Evolutionary conservation across 2,797 vertebrate genomes (phyloP).

Genomic region (Lithobates sylvaticus): DNA sequence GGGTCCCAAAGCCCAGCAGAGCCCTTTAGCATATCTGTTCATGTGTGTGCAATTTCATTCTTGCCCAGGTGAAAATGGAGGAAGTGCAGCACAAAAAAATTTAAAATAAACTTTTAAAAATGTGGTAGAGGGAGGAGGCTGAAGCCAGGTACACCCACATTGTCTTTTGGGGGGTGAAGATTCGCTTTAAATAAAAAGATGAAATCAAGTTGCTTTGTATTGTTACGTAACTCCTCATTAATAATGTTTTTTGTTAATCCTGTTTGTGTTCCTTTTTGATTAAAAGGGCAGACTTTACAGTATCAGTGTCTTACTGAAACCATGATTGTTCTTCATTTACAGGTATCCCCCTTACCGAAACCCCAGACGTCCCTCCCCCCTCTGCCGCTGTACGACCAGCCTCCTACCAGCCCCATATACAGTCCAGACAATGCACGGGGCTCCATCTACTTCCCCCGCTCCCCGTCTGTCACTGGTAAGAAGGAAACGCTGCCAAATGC

Average conservation of each 20-base stretch:
- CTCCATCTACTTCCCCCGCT: constrained; percentile 87
- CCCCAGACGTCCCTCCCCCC: constrained; percentile 84
- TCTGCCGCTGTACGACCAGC: constrained; percentile 92
- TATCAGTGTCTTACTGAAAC: neutral
- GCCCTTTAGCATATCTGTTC: too few relatives aligned
- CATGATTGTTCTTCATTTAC: constrained; percentile 21
- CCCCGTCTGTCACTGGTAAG: constrained; percentile 90
- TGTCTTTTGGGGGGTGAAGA: too few relatives aligned
- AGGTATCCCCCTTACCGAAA: constrained; percentile 88
- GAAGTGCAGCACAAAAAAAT: too few relatives aligned
- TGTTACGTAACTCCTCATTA: neutral
- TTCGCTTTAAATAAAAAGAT: too few relatives aligned
- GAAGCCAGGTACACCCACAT: too few relatives aligned
- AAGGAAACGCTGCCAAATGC: neutral
- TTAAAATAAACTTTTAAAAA: too few relatives aligned
- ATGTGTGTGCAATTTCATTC: too few relatives aligned
- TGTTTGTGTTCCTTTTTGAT: neutral
- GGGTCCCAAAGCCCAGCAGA: too few relatives aligned
- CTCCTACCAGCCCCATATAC: constrained; percentile 87
- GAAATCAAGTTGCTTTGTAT: neutral
- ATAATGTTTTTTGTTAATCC: too few relatives aligned
- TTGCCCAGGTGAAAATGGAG: too few relatives aligned
- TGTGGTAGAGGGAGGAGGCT: too few relatives aligned
- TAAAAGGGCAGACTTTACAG: neutral
- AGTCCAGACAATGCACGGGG: constrained; percentile 86